These are phyloP conservation scores for Oxyura jamaicensis DNA, from an alignment of 2,113 vertebrate genomes.

Conservation along the genomic window DNA sequence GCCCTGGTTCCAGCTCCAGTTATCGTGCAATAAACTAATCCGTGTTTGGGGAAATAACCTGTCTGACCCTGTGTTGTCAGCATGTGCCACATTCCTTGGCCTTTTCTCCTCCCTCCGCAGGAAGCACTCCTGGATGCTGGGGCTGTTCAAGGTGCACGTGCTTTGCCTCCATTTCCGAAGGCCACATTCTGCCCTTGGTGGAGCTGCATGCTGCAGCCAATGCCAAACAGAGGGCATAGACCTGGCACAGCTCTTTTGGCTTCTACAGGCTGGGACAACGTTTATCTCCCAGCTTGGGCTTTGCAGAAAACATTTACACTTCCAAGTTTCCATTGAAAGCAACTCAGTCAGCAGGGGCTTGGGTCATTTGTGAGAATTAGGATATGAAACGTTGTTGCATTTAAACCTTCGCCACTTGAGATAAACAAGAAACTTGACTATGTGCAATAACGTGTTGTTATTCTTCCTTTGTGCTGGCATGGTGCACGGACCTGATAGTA, in stretches of 20 bases:
- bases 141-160: neutral
- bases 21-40: neutral
- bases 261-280: neutral
- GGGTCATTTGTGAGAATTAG: rapidly evolving
- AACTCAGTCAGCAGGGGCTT: neutral
- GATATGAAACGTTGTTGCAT: neutral
- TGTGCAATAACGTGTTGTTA: neutral
- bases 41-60: neutral
- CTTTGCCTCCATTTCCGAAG: neutral
- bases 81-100: neutral
- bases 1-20: neutral
- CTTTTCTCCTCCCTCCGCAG: neutral
- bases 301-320: neutral
- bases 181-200: neutral
- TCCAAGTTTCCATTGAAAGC: neutral
- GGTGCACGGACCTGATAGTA: neutral
- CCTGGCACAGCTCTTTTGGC: neutral
- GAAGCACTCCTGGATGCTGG: rapidly evolving
- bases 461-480: neutral
- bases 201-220: neutral
- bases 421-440: neutral
- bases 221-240: neutral
- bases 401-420: neutral
- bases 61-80: neutral
- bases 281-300: neutral